These are phyloP conservation scores for Cantharis rustica DNA, from an alignment of 2,888 invertebrate genomes.

Conservation along the genomic window DNA sequence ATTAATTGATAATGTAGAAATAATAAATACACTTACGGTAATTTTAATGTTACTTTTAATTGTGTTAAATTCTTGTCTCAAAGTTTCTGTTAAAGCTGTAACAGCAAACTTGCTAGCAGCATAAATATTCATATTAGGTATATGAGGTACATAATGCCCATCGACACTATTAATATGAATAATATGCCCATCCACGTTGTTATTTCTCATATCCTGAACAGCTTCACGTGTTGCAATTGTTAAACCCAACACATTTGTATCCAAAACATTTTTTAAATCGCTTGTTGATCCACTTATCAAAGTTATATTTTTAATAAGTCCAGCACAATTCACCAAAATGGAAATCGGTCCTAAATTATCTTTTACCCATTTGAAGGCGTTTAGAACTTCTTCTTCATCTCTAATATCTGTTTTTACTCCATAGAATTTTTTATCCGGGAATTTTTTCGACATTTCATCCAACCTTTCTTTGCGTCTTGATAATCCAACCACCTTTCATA, in stretches of 20 bases:
- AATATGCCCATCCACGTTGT: neutral
- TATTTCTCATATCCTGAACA: neutral
- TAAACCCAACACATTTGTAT: neutral
- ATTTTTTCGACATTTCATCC: neutral
- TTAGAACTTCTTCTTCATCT: neutral
- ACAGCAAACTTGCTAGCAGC: neutral
- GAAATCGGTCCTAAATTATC: neutral
- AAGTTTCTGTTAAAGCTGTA: conserved; percentile 3
- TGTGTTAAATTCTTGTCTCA: neutral
- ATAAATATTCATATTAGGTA: conserved; percentile 1
- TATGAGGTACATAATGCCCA: neutral
- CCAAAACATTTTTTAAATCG: neutral
- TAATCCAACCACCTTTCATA: neutral
- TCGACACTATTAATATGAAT: neutral
- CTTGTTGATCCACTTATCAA: neutral
- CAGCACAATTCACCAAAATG: neutral
- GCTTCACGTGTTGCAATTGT: neutral
- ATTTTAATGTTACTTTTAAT: neutral
- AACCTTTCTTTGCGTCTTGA: neutral
- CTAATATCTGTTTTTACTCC: neutral
- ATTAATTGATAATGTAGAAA: no score
- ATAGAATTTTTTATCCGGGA: neutral
- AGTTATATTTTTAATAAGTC: neutral
- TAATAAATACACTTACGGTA: neutral
- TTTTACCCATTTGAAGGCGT: neutral